Evolutionary conservation across 2,888 invertebrate genomes (phyloP).

Genomic region (Digitonthophagus gazella): DNA sequence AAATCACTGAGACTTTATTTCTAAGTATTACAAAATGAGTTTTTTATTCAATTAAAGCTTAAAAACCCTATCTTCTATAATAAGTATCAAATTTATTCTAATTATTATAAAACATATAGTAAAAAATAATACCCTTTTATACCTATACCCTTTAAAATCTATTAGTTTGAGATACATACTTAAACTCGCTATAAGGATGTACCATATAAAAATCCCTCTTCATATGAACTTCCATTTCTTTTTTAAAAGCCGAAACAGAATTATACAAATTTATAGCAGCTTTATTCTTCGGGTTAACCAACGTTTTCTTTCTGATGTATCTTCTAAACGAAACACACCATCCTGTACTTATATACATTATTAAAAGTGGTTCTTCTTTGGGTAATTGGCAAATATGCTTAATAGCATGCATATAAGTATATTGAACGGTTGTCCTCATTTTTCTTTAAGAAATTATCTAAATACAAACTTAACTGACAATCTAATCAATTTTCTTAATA

Average conservation of each 20-base stretch:
- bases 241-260: slow-evolving; percentile 18
- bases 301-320: slow-evolving; percentile 24
- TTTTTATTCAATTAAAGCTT: no score
- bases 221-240: slow-evolving; percentile 18
- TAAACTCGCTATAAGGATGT: slow-evolving; percentile 21
- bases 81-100: no score
- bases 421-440: not conserved
- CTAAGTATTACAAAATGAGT: no score
- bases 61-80: no score
- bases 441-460: not conserved
- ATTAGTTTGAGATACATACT: slow-evolving; percentile 29
- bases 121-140: no score
- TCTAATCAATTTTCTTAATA: no score
- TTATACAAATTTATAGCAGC: slow-evolving; percentile 23
- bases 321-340: slow-evolving; percentile 19
- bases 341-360: not conserved
- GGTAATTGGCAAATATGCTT: not conserved
- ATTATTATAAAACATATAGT: no score
- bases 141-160: slow-evolving; percentile 41
- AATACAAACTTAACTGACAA: no score
- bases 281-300: slow-evolving; percentile 26
- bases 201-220: slow-evolving; percentile 18
- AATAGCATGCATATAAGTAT: not conserved
- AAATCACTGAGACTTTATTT: no score
- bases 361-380: not conserved